Conservation (phyloP, 1,140 invertebrate species). For the Lerema accius region DNA sequence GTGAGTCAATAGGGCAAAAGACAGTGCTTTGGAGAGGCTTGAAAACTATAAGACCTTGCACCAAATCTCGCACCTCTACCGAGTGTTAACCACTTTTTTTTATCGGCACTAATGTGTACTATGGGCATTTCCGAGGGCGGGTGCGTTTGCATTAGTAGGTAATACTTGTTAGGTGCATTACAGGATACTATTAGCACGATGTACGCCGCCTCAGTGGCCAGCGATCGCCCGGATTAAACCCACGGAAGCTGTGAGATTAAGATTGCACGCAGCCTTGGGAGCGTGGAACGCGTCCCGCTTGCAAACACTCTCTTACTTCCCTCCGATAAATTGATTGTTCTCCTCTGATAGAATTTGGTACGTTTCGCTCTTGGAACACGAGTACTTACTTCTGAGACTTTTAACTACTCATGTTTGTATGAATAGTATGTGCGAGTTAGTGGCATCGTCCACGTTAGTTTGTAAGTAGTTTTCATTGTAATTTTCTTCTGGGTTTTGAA, state of each 20-base stretch:
- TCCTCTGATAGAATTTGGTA: slow-evolving; percentile 1
- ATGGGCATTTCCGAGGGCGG: no score
- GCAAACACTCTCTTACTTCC: slow-evolving; percentile 17
- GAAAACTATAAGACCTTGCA: no score
- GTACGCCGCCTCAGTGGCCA: slow-evolving; percentile 4
- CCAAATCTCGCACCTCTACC: no score
- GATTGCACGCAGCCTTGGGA: slow-evolving; percentile 23
- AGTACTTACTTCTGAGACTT: background rate
- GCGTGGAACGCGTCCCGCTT: slow-evolving; percentile 20
- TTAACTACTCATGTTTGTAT: slow-evolving; percentile 15
- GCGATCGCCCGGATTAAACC: slow-evolving; percentile 21
- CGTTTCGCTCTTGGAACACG: background rate
- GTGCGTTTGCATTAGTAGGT: no score
- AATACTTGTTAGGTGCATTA: background rate
- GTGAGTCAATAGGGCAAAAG: no score
- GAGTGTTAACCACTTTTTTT: no score
- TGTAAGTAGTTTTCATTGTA: no score
- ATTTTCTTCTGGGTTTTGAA: no score
- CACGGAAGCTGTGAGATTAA: slow-evolving; percentile 26
- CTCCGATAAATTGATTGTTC: slow-evolving; percentile 28
- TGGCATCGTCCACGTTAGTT: no score
- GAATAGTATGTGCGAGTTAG: slow-evolving; percentile 8
- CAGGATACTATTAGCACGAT: background rate
- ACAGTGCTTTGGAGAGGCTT: no score
- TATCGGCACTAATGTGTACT: no score